These are phyloP conservation scores for Xiphias gladius DNA, from an alignment of 2,113 vertebrate species.

Conservation along the genomic window DNA sequence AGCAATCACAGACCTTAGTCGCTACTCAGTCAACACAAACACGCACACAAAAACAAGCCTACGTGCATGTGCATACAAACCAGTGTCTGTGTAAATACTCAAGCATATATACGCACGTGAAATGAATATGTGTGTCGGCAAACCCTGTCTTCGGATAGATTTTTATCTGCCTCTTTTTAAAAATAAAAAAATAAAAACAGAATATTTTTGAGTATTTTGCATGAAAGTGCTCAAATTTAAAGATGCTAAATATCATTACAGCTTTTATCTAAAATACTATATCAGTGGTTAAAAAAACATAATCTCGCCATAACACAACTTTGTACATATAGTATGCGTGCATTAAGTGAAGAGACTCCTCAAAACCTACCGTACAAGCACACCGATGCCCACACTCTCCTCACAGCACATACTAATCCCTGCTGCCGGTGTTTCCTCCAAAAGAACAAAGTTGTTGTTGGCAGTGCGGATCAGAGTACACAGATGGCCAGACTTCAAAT, in stretches of 20 bases:
- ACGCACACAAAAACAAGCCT: constrained; percentile 12
- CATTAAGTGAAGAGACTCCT: constrained; percentile 14
- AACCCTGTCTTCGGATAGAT: background rate
- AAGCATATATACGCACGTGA: background rate
- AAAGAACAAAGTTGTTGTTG: constrained; percentile 63
- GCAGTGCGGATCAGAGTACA: constrained; percentile 60
- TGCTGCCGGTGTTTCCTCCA: constrained; percentile 37
- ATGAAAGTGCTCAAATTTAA: constrained; percentile 14
- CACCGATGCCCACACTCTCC: constrained; percentile 4
- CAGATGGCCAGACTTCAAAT: constrained; percentile 67
- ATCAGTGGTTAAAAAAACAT: background rate
- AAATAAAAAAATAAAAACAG: background rate
- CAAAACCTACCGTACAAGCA: background rate
- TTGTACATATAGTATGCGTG: background rate
- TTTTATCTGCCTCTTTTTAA: background rate
- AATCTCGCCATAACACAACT: background rate
- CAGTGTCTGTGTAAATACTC: background rate
- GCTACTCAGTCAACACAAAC: constrained; percentile 55
- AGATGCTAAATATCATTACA: background rate
- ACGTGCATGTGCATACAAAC: constrained; percentile 17
- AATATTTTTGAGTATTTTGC: constrained; percentile 1
- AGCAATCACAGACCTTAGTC: constrained; percentile 52
- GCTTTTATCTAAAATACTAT: background rate
- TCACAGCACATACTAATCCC: constrained; percentile 44
- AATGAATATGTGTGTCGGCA: background rate